These are phyloP conservation scores for Limanda limanda DNA, from an alignment of 2,113 vertebrate species.

Conservation along the genomic window DNA sequence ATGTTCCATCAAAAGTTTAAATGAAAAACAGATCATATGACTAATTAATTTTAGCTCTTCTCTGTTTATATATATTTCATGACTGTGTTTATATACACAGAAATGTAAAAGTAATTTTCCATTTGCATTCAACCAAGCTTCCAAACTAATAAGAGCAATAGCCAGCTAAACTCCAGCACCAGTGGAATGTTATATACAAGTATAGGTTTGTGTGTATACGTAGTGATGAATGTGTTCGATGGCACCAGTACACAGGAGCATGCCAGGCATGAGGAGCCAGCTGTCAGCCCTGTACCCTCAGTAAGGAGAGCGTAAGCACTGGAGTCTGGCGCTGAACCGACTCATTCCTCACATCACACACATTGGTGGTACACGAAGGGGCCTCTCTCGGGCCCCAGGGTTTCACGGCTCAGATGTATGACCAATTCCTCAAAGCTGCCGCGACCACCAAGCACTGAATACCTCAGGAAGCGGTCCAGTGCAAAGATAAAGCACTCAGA, in stretches of 20 bases:
- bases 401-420: constrained; percentile 36
- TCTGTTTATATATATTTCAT: neutral
- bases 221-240: constrained; percentile 28
- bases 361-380: constrained; percentile 13
- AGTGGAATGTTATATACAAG: neutral
- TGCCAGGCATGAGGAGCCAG: constrained; percentile 66
- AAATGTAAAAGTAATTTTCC: neutral
- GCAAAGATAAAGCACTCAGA: neutral
- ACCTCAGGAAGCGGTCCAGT: neutral
- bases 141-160: neutral
- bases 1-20: too few relatives aligned
- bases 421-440: neutral
- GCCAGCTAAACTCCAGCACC: neutral
- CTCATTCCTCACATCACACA: constrained; percentile 59
- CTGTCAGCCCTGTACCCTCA: constrained; percentile 64
- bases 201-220: constrained; percentile 12
- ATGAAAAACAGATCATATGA: too few relatives aligned
- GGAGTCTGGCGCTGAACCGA: constrained; percentile 44
- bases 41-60: neutral
- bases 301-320: constrained; percentile 48
- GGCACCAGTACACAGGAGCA: constrained; percentile 23
- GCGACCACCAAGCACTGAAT: neutral
- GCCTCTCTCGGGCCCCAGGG: constrained; percentile 9
- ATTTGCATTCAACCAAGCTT: neutral
- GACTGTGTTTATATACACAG: neutral